A percentile compares a stretch with the other conserved stretches of the same genome.
These are phyloP conservation scores for Hypotaenidia okinawae DNA, from an alignment of 2,797 vertebrate genomes.

Conservation along the genomic window DNA sequence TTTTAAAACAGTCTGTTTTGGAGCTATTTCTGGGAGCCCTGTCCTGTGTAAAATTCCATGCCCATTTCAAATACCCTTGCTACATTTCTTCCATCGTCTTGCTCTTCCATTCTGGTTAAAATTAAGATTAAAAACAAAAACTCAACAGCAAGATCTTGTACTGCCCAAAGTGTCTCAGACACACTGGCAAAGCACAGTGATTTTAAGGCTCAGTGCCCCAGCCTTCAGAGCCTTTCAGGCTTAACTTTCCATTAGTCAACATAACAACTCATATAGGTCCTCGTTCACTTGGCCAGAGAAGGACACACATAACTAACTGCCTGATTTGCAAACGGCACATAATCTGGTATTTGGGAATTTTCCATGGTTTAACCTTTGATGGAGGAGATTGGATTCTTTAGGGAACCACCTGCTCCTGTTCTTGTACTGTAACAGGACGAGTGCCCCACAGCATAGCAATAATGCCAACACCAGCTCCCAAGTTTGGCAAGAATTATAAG, in stretches of 20 bases:
- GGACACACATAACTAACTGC: background rate
- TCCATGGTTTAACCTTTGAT: background rate
- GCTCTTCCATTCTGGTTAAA: slow-evolving; percentile 30
- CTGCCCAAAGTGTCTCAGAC: background rate
- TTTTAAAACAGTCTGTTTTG: slow-evolving; percentile 31
- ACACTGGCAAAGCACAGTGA: background rate
- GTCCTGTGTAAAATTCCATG: slow-evolving; percentile 51
- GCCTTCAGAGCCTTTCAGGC: background rate
- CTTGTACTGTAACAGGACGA: background rate
- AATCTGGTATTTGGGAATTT: background rate
- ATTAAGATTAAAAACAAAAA: slow-evolving; percentile 23
- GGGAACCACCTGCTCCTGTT: background rate
- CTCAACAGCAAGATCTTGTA: background rate
- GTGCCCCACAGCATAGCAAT: background rate
- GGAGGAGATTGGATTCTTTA: background rate
- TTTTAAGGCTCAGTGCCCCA: background rate
- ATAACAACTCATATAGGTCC: background rate
- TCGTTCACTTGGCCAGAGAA: background rate
- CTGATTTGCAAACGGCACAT: background rate
- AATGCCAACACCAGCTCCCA: background rate
- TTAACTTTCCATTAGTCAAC: slow-evolving; percentile 38
- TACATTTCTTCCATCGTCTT: slow-evolving; percentile 53
- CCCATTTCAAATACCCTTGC: slow-evolving; percentile 35
- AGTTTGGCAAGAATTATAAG: background rate
- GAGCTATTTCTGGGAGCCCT: slow-evolving; percentile 56